Evolutionary conservation across 2,888 invertebrate species (phyloP).

Genomic region (Sesia bembeciformis): DNA sequence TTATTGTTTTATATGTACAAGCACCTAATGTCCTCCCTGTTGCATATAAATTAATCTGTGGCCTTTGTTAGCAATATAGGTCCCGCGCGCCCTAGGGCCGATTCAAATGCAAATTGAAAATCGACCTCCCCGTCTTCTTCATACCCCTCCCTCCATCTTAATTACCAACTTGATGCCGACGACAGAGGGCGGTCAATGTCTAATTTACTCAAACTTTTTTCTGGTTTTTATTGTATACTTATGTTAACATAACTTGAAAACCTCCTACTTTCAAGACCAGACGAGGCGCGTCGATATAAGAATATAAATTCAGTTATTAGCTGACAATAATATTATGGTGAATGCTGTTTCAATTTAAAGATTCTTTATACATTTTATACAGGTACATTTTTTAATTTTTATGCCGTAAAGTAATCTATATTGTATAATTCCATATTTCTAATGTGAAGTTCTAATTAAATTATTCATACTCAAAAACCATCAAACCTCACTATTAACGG

Average conservation of each 20-base stretch:
- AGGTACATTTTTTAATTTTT: no score
- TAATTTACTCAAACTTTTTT: constrained; percentile 20
- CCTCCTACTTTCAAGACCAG: neutral
- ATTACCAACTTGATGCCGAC: constrained; percentile 26
- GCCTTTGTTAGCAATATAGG: constrained; percentile 23
- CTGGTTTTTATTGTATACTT: constrained; percentile 7
- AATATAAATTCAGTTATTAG: neutral
- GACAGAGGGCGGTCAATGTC: constrained; percentile 23
- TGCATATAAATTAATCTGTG: constrained; percentile 33
- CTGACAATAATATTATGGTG: neutral
- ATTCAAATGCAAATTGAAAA: constrained; percentile 49
- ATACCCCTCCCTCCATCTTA: constrained; percentile 22
- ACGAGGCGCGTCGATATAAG: neutral
- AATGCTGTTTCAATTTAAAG: no score
- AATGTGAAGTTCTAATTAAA: no score
- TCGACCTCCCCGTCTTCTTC: constrained; percentile 25
- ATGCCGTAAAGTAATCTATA: no score
- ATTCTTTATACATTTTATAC: no score
- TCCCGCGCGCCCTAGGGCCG: constrained; percentile 17
- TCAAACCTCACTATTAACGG: no score
- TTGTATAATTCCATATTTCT: no score
- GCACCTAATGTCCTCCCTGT: constrained; percentile 5
- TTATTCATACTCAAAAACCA: no score
- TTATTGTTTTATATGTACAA: no score
- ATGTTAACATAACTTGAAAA: neutral